phyloP scores from a whole-genome alignment of 2,888 invertebrate genomes.

The Phyllotreta striolata region DNA sequence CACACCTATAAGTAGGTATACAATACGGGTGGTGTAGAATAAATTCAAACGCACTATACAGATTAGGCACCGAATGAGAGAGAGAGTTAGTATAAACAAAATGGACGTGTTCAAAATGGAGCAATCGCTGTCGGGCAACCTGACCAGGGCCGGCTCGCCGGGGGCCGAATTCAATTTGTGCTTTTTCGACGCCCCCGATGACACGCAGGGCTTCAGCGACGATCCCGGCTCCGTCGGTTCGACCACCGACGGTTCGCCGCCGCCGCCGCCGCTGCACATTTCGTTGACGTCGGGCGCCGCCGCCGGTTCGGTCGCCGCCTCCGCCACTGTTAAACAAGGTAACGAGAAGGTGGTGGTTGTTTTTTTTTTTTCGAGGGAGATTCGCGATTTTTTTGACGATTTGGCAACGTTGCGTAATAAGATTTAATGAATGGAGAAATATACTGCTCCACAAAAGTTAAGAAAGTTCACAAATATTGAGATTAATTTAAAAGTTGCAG shows the following conservation, averaged over 20 bases:
- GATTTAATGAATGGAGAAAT: no score
- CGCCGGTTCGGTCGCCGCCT: constrained; percentile 4
- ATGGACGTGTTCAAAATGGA: constrained; percentile 79
- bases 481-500: no score
- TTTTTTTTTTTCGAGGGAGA: neutral
- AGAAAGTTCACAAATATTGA: no score
- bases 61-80: no score
- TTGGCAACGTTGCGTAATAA: no score
- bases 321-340: constrained; percentile 58
- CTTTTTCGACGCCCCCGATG: constrained; percentile 78
- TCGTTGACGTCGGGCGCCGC: constrained; percentile 49
- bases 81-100: no score
- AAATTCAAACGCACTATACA: no score
- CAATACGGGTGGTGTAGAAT: constrained; percentile 19
- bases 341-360: no score
- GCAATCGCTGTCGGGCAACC: constrained; percentile 70
- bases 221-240: constrained; percentile 73
- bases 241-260: constrained; percentile 62
- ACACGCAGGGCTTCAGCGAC: constrained; percentile 73
- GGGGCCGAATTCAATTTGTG: constrained; percentile 81
- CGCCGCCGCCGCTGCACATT: constrained; percentile 56
- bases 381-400: neutral
- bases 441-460: no score
- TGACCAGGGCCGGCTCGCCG: constrained; percentile 68
- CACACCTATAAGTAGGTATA: neutral